Base-by-base conservation (phyloP, 2,888 invertebrate species). In the Rugalucina vietnamica region DNA sequence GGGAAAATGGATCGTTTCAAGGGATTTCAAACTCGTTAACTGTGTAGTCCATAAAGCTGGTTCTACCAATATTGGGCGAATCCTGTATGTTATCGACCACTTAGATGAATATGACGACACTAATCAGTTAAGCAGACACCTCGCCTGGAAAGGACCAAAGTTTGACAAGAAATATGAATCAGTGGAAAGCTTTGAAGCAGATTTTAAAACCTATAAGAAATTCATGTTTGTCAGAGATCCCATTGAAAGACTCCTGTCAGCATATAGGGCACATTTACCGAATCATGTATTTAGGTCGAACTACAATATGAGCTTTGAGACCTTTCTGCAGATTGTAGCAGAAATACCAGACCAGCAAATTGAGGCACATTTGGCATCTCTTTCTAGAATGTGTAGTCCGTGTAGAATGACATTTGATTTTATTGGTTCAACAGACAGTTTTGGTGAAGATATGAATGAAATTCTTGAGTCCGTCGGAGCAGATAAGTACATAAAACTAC, bases 191-290 rank as follows among this genome's bases (percentile, higher is more conserved):
- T 34, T 65, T 4, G 43, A 43, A 12, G 8, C 43, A 12, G 10
- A 43, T 8, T 43, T 43, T 18, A 43, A 43, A 43, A 43, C 8
- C 18, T 65, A 65, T 65, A 65, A 21, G 18, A 65, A 32, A 21
- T 65, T 65, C 34, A 65, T 65, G 65, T 65, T 65, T 34, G 65
- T 65, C 1, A 32, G 65, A 65, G 65, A 65, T 34, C 65, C 65
- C 3, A 18, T 65, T 18, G 65, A 65, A 34, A 32, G 65, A 18
- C 34, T 65, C 2, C 2, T 65, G 21, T 65, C 65, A 3, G 65
- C 65, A 14, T 65, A 65, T 24, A 65, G 65, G 34, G 65, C 32
- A 34, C 34, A 24, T 18, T 10, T 10, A 4, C 65, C 65, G 5
- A 3, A 12, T 3, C 14, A 10, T 2, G 32, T 8, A 8, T 65